Base-by-base conservation (phyloP, 2,797 vertebrate species). In the Nyctibius grandis region DNA sequence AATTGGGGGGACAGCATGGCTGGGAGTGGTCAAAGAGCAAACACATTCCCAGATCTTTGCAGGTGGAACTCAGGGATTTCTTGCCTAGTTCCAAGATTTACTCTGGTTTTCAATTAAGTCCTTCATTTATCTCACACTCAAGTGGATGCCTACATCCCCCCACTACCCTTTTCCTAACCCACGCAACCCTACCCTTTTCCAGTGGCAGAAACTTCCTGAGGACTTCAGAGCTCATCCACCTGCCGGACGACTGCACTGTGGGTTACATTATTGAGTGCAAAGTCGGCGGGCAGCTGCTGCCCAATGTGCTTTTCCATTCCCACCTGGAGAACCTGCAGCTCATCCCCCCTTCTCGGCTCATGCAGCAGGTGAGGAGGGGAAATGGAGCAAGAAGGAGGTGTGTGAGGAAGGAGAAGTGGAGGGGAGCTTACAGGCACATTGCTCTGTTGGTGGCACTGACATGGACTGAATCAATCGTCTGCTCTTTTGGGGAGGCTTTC, bases 321-420 rank as follows among this genome's bases (percentile, higher is more conserved):
- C 99, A 99, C 96, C 97, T 99, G 97, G 99, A 99, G 96, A 99
- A 99, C 96, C 97, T 99, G 88, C 98, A 98, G 89, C 98, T 99
- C 61, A 97, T 99, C 61, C 93, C 97, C 15, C 91, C 96, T 1
- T 96, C 97, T 40, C 97, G 95, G 91, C 96, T 98, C 42, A 82
- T 3, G 0, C 87, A 96, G 36, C 98, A 98, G 97, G 98, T 98
- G 67, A 97, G 96, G 36, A 91, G 59, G 14, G 21, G 21, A 68
- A 40, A 33, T 6, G 15, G 60, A 75, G 51, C 54, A 18, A 36
- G 90, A 70, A 29, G 40, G 77, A 67, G 31, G 17, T 31, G 34
- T 6, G 57, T 63, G 53, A 82, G 78, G 60, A 83, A 76, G 22
- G 18, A 22, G 48, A 38, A 60, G 38, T 19, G 73, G 47, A 79